Conservation (phyloP, 2,888 invertebrate species). For the Chaetoderma sp. region DNA sequence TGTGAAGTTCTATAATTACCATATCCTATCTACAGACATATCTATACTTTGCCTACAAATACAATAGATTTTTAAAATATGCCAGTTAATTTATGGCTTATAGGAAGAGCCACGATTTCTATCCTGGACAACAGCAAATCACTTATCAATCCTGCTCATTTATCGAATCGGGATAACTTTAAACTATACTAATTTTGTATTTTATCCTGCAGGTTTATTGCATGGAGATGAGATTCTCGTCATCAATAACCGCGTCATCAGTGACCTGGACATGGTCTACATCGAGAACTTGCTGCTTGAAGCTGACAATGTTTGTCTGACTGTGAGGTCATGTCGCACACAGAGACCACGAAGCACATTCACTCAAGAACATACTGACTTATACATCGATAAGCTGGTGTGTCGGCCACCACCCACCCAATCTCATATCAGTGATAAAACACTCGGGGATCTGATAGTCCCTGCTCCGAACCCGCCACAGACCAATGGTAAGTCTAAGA, state of each 20-base stretch:
- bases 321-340: conserved; percentile 91
- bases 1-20: too few relatives aligned
- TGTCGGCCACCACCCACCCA: conserved; percentile 93
- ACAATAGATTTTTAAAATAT: too few relatives aligned
- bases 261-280: conserved; percentile 99
- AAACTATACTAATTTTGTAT: too few relatives aligned
- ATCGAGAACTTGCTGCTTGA: conserved; percentile 96
- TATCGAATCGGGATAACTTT: too few relatives aligned
- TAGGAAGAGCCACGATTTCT: too few relatives aligned
- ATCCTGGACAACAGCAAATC: too few relatives aligned
- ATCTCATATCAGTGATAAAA: conserved; percentile 79
- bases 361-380: conserved; percentile 84
- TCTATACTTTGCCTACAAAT: too few relatives aligned
- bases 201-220: conserved; percentile 91
- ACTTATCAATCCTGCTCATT: too few relatives aligned
- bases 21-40: too few relatives aligned
- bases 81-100: too few relatives aligned
- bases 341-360: conserved; percentile 72
- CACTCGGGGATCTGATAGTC: conserved; percentile 92
- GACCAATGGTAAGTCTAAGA: too few relatives aligned
- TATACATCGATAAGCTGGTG: conserved; percentile 93
- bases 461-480: conserved; percentile 97
- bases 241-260: conserved; percentile 97
- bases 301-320: conserved; percentile 93
- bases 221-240: conserved; percentile 99